Conservation (phyloP, 1,140 invertebrate species). For the Neotoxoptera formosana region DNA sequence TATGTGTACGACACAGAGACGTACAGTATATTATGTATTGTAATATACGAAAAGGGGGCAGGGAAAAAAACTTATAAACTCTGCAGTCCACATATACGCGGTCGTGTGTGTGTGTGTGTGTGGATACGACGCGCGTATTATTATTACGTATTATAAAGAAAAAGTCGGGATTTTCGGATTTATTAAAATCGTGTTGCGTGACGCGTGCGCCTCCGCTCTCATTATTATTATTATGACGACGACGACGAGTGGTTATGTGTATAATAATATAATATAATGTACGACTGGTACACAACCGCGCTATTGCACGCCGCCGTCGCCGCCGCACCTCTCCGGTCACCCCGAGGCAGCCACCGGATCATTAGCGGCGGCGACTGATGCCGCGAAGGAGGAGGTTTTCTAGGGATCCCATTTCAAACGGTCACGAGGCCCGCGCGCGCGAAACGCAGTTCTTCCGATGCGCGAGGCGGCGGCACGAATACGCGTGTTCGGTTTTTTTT, state of each 20-base stretch:
- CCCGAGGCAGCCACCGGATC: neutral
- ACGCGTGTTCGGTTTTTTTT: neutral
- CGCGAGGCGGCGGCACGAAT: neutral
- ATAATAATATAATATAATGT: neutral
- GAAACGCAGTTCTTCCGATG: neutral
- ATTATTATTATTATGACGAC: neutral
- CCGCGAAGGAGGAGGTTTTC: neutral
- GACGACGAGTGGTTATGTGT: neutral
- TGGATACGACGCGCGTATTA: neutral
- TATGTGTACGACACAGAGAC: neutral
- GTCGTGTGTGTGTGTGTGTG: neutral
- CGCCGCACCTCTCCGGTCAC: neutral
- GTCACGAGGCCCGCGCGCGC: slow-evolving; percentile 30
- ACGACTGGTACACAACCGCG: neutral
- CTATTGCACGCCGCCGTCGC: neutral
- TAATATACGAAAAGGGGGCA: neutral
- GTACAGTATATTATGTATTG: neutral
- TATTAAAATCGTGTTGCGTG: slow-evolving; percentile 56
- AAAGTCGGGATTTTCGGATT: slow-evolving; percentile 56
- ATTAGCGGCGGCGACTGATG: slow-evolving; percentile 18
- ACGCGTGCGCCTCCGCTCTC: slow-evolving; percentile 49
- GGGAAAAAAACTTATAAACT: slow-evolving; percentile 21
- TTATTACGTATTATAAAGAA: neutral
- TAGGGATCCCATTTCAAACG: slow-evolving; percentile 48
- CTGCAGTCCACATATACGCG: neutral